These are phyloP conservation scores for Brachyalestes nurse DNA, from an alignment of 2,797 vertebrate genomes.

Conservation along the genomic window DNA sequence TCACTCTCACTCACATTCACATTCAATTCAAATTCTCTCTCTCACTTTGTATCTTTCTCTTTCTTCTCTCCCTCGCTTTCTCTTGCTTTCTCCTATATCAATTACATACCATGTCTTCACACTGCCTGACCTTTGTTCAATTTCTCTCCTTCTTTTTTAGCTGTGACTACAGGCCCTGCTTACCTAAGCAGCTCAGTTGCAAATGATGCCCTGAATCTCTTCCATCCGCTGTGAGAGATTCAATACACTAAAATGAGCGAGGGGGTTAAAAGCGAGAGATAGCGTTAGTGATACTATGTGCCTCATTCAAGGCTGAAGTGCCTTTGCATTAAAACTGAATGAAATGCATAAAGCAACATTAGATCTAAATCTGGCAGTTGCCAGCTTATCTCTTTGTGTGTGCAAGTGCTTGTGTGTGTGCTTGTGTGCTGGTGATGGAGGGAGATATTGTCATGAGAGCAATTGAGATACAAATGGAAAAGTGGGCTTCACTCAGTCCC, in stretches of 20 bases:
- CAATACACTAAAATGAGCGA: conserved; percentile 20
- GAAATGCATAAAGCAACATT: conserved; percentile 21
- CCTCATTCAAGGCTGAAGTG: conserved; percentile 14
- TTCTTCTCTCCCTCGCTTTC: background rate
- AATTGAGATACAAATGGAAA: conserved; percentile 59
- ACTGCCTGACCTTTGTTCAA: conserved; percentile 42
- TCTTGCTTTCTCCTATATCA: conserved; percentile 39
- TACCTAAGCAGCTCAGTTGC: conserved; percentile 46
- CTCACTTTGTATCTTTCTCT: background rate
- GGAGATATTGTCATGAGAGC: conserved; percentile 56
- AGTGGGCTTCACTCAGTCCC: conserved; percentile 49
- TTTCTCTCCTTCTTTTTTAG: conserved; percentile 15
- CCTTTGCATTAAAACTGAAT: conserved; percentile 8
- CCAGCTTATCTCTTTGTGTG: background rate
- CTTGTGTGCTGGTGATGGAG: conserved; percentile 37
- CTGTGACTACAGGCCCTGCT: conserved; percentile 40
- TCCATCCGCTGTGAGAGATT: conserved; percentile 11
- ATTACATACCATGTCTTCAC: conserved; percentile 37
- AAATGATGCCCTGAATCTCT: conserved; percentile 40
- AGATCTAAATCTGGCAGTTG: background rate
- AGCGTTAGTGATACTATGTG: conserved; percentile 24
- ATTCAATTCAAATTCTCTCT: background rate
- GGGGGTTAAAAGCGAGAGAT: conserved; percentile 28
- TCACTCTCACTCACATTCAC: background rate
- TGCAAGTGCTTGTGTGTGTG: background rate